Evolutionary conservation across 2,113 vertebrate genomes (phyloP).

Genomic region (Synodontis membranacea): DNA sequence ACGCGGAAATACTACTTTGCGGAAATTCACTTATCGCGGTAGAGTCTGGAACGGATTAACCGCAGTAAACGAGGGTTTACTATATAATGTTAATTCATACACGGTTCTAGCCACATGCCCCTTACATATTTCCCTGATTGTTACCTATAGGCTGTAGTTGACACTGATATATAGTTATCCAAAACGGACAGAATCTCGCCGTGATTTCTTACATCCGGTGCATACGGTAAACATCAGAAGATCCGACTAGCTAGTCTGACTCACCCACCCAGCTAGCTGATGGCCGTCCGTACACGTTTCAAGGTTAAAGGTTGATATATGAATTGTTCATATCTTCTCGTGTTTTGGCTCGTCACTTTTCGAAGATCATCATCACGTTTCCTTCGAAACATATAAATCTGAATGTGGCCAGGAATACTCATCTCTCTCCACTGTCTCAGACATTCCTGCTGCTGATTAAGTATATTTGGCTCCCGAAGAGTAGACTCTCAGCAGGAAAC

Average conservation of each 20-base stretch:
- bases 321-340: not conserved
- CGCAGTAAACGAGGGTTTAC: too few species aligned
- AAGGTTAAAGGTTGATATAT: not conserved
- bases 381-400: not conserved
- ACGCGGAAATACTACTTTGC: too few species aligned
- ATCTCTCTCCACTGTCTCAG: not conserved
- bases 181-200: not conserved
- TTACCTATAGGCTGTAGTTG: not conserved
- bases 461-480: not conserved
- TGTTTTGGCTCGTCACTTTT: not conserved
- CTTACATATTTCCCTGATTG: not conserved
- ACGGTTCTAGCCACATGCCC: not conserved
- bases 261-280: not conserved
- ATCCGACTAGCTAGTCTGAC: not conserved
- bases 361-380: not conserved
- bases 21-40: too few species aligned
- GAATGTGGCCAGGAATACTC: not conserved
- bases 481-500: not conserved
- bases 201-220: not conserved
- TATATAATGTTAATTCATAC: not conserved
- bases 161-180: not conserved
- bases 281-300: not conserved
- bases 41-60: too few species aligned
- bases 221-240: not conserved
- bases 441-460: not conserved